Conservation (phyloP, 1,140 invertebrate genomes). For the Philaenus spumarius region DNA sequence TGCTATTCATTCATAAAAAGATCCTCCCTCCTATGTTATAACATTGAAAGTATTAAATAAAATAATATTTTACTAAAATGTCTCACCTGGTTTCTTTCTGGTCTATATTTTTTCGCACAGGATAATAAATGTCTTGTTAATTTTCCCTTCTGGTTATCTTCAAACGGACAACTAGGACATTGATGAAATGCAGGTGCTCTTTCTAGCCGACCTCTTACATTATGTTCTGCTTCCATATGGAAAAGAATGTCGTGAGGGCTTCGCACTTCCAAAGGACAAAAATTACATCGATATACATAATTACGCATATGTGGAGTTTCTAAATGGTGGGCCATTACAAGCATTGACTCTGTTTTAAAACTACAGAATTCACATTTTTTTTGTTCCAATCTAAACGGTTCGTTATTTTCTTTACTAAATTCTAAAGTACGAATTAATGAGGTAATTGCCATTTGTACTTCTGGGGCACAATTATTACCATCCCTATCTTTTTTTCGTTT, state of each 20-base stretch:
- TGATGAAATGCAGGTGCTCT: conserved; percentile 82
- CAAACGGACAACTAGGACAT: conserved; percentile 90
- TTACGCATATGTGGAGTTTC: conserved; percentile 89
- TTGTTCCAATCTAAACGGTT: conserved; percentile 68
- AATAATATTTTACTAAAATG: background rate
- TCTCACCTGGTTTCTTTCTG: conserved; percentile 59
- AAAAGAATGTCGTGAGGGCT: conserved; percentile 81
- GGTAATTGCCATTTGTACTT: conserved; percentile 68
- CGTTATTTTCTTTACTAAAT: conserved; percentile 83
- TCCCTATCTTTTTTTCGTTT: conserved; percentile 66
- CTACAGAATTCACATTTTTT: conserved; percentile 87
- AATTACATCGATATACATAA: conserved; percentile 77
- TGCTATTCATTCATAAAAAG: no score
- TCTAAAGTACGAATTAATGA: conserved; percentile 76
- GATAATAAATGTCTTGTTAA: conserved; percentile 79
- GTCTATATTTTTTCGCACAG: conserved; percentile 85
- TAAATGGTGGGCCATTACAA: conserved; percentile 83
- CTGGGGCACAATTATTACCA: conserved; percentile 54
- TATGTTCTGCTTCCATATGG: conserved; percentile 88
- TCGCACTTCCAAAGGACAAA: conserved; percentile 74
- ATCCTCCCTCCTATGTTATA: no score
- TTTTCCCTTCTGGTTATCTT: conserved; percentile 92
- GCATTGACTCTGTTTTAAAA: conserved; percentile 84
- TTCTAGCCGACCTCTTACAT: conserved; percentile 71
- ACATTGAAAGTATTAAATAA: no score